Evolutionary conservation across 2,888 invertebrate species (phyloP), one percentile per base, ranked within the genome.

Genomic region (Galerucella pusilla): DNA sequence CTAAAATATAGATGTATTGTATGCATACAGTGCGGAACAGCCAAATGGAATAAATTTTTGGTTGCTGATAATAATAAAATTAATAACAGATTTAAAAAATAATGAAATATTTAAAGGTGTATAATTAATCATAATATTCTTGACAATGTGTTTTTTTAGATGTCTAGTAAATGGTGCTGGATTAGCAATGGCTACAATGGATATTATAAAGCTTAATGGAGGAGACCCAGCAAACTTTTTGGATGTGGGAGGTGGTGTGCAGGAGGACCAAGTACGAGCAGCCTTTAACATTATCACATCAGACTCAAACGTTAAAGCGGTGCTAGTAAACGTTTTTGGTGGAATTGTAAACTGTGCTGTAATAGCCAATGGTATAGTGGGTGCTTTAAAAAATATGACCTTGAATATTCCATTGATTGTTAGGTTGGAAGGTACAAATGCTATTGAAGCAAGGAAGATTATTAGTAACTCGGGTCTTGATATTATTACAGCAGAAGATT

Each of bases 131-230:
- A 42, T 7, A 42, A 42, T n/a, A n/a, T 54, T 54, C 14, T 54
- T 54, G 4, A 54, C 54, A 54, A 6, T 54, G 7, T 54, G 54
- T 5, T 49, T 20, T 76, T 81, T 61, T 71, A 86, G 91, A 77
- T 90, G 90, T 81, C 89, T 92, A 92, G 99, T 99, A 0, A 99
- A 99, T 89, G 99, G 99, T 25, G 99, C 99, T 80, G 99, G 99
- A 1, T 90, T 99, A 70, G 99, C 99, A 4, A 99, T 99, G 99
- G 99, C 99, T 2, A 99, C 99, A 9, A 98, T 99, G 99, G 99
- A 99, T 86, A 97, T 99, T 57, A 98, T 99, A 78, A 97, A 96
- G 85, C 89, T 99, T 57, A 94, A 97, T 88, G 99, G 99, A 20
- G 99, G 99, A 14, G 93, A 92, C 80, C 99, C 99, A 10, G 99